Conservation (phyloP, 2,888 invertebrate species). For the Conchocele bisecta region DNA sequence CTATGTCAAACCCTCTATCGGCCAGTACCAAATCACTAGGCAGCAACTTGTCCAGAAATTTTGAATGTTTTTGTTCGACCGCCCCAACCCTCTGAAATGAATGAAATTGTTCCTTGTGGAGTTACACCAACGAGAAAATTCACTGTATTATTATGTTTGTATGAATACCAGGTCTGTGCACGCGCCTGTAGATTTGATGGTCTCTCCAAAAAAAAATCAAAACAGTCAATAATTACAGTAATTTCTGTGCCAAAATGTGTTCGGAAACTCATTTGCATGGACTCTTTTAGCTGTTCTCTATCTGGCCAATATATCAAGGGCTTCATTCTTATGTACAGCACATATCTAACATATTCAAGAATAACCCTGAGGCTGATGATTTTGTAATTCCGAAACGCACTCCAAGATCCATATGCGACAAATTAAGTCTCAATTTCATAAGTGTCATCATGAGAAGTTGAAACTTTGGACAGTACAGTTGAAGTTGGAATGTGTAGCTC, state of each 20-base stretch:
- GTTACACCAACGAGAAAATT: too few relatives aligned
- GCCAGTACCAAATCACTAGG: too few relatives aligned
- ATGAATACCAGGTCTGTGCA: too few relatives aligned
- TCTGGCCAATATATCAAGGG: slow-evolving; percentile 19
- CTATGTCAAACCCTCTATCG: too few relatives aligned
- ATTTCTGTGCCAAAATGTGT: background rate
- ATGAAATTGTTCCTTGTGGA: too few relatives aligned
- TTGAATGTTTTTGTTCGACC: too few relatives aligned
- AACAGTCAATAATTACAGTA: slow-evolving; percentile 6
- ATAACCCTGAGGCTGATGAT: slow-evolving; percentile 10
- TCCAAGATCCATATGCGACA: slow-evolving; percentile 11
- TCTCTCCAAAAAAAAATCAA: too few relatives aligned
- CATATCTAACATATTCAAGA: background rate
- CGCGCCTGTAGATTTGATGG: too few relatives aligned
- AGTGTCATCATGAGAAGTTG: slow-evolving; percentile 14
- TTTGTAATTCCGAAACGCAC: slow-evolving; percentile 11
- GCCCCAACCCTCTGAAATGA: too few relatives aligned
- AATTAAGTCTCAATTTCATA: slow-evolving; percentile 18
- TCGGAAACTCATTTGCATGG: background rate
- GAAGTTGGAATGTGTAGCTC: slow-evolving; percentile 7
- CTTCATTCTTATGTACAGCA: background rate
- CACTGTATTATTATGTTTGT: too few relatives aligned
- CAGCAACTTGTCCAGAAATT: too few relatives aligned
- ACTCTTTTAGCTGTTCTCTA: background rate
- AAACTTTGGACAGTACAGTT: slow-evolving; percentile 21